Evolutionary conservation across 37 sponge, comb jelly and placozoan species (phyloP).

Genomic region (Theonella swinhoei): DNA sequence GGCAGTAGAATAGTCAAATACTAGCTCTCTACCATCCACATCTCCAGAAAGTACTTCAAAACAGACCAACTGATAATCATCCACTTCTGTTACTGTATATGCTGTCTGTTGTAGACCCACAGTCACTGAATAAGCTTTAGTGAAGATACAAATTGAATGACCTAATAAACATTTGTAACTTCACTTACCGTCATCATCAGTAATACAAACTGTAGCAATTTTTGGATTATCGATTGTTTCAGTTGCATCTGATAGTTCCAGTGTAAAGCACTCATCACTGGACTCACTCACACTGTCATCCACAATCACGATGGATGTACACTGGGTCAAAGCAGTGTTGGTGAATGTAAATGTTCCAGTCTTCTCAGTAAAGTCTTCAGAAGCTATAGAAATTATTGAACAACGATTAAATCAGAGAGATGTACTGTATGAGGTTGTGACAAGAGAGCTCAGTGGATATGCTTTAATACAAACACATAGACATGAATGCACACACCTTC

Average conservation of each 20-base stretch:
- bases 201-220: constrained; percentile 1
- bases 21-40: neutral
- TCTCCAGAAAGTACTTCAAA: neutral
- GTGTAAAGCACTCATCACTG: neutral
- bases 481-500: no score
- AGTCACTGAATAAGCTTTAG: neutral
- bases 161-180: neutral
- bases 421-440: no score
- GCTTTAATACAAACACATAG: no score
- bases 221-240: neutral
- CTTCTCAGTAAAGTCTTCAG: neutral
- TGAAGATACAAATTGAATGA: neutral
- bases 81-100: neutral
- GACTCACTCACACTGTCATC: neutral
- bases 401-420: no score
- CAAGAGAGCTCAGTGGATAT: no score
- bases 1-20: neutral
- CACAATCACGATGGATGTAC: neutral
- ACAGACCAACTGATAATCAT: neutral
- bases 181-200: constrained; percentile 1
- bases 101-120: neutral
- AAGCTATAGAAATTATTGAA: neutral
- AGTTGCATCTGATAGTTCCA: neutral
- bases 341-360: neutral
- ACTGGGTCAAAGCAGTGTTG: neutral